A percentile compares a stretch with the other conserved stretches of the same genome.
These are phyloP conservation scores for Machimus rusticus DNA, from an alignment of 2,888 invertebrate species.

Conservation along the genomic window DNA sequence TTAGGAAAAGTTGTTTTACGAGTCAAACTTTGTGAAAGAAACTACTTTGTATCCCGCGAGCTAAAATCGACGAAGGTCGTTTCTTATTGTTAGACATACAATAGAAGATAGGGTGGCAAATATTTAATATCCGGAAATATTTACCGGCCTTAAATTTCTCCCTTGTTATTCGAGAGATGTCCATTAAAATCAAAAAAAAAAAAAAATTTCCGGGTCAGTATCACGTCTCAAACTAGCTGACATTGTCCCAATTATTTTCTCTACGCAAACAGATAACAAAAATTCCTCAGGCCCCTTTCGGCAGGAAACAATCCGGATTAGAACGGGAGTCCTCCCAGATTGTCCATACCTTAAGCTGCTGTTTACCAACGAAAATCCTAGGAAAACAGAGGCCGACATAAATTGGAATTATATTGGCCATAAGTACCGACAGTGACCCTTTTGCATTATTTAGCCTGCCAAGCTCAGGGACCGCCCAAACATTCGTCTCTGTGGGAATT, in stretches of 20 bases:
- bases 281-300: background rate
- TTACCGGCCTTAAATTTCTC: background rate
- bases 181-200: background rate
- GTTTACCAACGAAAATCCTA: conserved; percentile 16
- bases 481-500: background rate
- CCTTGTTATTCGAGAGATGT: background rate
- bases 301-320: background rate
- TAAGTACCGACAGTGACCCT: conserved; percentile 1
- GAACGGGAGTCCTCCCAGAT: background rate
- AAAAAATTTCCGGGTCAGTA: background rate
- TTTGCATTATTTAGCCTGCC: conserved; percentile 10
- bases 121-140: background rate
- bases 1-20: too few species aligned
- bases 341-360: background rate
- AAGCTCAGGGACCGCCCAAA: background rate
- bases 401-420: conserved; percentile 24
- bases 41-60: too few species aligned
- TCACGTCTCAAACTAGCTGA: conserved; percentile 1
- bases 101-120: background rate
- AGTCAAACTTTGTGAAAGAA: too few species aligned
- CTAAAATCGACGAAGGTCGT: too few species aligned
- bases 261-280: conserved; percentile 6
- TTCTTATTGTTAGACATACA: background rate
- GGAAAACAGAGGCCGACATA: background rate
- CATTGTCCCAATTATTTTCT: conserved; percentile 13